phyloP scores from a whole-genome alignment of 2,797 vertebrate species.

The Botia almorhae region DNA sequence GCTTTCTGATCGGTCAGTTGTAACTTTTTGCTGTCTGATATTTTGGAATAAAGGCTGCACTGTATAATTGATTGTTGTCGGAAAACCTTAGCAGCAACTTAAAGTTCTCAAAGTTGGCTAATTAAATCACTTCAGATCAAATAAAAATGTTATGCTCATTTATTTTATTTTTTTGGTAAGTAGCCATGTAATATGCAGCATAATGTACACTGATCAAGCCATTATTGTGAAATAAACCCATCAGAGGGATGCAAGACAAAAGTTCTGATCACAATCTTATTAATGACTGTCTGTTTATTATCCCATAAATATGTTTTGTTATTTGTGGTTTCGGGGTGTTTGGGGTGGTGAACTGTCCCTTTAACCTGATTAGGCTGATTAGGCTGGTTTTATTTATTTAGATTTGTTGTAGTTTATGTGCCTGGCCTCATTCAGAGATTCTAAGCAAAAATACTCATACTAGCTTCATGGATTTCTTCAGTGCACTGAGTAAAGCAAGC shows the following conservation, averaged over 20 bases:
- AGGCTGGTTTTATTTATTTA: no score
- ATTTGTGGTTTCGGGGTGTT: no score
- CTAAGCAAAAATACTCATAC: neutral
- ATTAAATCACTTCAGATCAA: slow-evolving; percentile 10
- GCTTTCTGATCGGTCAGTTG: neutral
- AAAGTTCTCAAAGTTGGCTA: slow-evolving; percentile 1
- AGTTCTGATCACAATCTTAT: no score
- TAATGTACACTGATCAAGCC: neutral
- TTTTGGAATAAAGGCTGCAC: neutral
- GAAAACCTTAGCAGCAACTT: neutral
- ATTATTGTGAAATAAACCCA: neutral
- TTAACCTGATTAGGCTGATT: no score
- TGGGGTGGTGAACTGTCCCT: no score
- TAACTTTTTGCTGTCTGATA: neutral
- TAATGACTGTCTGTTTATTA: no score
- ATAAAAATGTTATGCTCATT: neutral
- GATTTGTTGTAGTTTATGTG: no score
- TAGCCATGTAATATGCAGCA: neutral
- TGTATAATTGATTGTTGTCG: slow-evolving; percentile 17
- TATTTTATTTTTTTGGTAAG: slow-evolving; percentile 10
- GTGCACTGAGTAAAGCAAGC: neutral
- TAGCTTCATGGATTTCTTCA: neutral
- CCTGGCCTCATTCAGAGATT: no score
- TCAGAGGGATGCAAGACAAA: no score
- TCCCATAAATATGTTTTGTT: no score